Base-by-base conservation (phyloP, 2,888 invertebrate genomes). In the Amaurobius ferox region DNA sequence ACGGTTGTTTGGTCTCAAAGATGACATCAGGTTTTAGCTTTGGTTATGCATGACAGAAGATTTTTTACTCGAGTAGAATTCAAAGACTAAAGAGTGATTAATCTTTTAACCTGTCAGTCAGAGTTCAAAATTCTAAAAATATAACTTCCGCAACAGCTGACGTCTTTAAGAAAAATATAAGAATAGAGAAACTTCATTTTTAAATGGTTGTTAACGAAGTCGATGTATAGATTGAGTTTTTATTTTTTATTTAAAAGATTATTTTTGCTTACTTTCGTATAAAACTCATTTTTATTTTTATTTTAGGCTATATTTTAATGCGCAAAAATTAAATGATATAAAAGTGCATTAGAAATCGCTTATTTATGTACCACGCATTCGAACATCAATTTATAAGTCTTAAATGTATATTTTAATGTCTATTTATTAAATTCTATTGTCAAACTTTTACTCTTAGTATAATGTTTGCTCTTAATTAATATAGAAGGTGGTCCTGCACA, bases 31-130 rank as follows among this genome's bases (percentile, higher is more conserved):
- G n/a, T 68, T 79, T 64, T 30, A 71, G 44, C 40, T 70, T 61
- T 11, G 30, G 19, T 44, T n/a, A 40, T 71, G 79, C 64, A 44
- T 5, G 23, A 32, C 19, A 39, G 9, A 26, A 30, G 19, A 62
- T 71, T 71, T 62, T 78, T 55, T 77, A 23, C 19, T 40, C 44
- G 11, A 13, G 7, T 67, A n/a, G 19, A 19, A 28, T 23, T 71
- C n/a, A 29, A 44, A 55, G 55, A 68, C 39, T 66, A 66, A 71
- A 72, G 72, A 66, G 71, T 44, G 39, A 72, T 79, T 79, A 79
- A 79, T 79, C 79, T 72, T 55, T 48, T 66, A 28, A 23, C 48
- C 16, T 48, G 66, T 62, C 72, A 66, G 48, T 72, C 66, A 72
- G 23, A 23, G 44, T 55, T 71, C n/a, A 16, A 48, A n/a, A 72